Conservation (phyloP, 2,797 vertebrate species). For the Lithobates pipiens region DNA sequence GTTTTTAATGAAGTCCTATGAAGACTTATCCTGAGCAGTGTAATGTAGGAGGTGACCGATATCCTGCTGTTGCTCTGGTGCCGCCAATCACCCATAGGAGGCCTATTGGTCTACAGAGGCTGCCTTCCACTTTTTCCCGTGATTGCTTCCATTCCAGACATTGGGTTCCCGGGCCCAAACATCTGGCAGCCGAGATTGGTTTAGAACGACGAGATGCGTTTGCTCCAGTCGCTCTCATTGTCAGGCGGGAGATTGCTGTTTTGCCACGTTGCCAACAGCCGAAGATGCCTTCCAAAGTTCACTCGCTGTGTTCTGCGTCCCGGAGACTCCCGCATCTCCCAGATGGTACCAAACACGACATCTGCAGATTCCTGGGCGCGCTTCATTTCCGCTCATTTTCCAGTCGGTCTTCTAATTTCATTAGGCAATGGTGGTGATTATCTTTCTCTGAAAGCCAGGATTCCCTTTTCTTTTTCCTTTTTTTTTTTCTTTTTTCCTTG, state of each 20-base stretch:
- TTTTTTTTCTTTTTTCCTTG: not conserved
- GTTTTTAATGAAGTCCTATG: too few species aligned
- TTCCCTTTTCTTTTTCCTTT: not conserved
- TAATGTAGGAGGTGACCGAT: too few species aligned
- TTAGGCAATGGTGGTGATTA: conserved; percentile 16
- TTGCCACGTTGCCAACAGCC: conserved; percentile 48
- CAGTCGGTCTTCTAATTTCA: conserved; percentile 39
- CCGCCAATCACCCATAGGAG: too few species aligned
- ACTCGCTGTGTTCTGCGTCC: conserved; percentile 32
- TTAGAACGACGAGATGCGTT: conserved; percentile 29
- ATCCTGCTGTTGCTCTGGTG: too few species aligned
- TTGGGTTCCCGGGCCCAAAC: too few species aligned
- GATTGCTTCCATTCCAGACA: too few species aligned
- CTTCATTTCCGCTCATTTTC: conserved; percentile 36
- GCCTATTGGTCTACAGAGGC: too few species aligned
- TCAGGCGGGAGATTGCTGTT: conserved; percentile 48
- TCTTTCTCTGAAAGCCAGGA: not conserved
- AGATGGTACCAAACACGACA: conserved; percentile 57
- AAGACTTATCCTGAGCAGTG: too few species aligned
- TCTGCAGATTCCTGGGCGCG: conserved; percentile 52
- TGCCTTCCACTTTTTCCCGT: too few species aligned
- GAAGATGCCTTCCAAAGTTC: conserved; percentile 57
- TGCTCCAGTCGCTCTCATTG: conserved; percentile 55
- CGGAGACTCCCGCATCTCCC: conserved; percentile 28
- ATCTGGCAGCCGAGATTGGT: conserved; percentile 21